Conservation (phyloP, 2,888 invertebrate species). For the Phasia obesa region DNA sequence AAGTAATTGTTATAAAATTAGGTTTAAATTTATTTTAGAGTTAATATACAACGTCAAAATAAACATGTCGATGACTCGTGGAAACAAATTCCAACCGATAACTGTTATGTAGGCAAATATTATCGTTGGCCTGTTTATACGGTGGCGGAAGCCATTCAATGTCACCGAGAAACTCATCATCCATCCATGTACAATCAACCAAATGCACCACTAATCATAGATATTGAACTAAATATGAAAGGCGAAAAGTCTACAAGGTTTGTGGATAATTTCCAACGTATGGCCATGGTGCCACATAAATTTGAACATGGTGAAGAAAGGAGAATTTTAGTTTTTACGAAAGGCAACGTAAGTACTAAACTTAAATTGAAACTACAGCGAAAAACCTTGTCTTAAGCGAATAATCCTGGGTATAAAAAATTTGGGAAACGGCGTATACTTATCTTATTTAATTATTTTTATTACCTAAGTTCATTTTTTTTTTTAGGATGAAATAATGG, state of each 20-base stretch:
- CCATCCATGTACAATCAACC: conserved; percentile 91
- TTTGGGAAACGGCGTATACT: no score
- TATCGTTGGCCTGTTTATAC: conserved; percentile 86
- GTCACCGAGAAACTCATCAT: conserved; percentile 91
- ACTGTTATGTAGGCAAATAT: conserved; percentile 85
- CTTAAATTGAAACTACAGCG: no score
- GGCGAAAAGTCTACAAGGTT: conserved; percentile 84
- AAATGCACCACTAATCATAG: conserved; percentile 87
- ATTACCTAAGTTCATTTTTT: not conserved
- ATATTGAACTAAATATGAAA: conserved; percentile 91
- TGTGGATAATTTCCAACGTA: conserved; percentile 87
- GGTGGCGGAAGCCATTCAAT: conserved; percentile 89
- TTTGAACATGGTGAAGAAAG: conserved; percentile 88
- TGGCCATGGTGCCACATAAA: conserved; percentile 86
- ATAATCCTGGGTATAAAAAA: no score
- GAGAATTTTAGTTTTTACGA: conserved; percentile 89
- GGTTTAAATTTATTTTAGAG: conserved; percentile 76
- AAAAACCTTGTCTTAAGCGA: no score
- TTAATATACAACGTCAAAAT: conserved; percentile 82
- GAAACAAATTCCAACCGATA: conserved; percentile 84
- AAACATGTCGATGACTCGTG: conserved; percentile 86
- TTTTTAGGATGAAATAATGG: conserved; percentile 80
- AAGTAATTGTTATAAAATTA: conserved; percentile 40
- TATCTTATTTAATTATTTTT: not conserved
- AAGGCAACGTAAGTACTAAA: conserved; percentile 83